Percentiles rank a stretch among this genome's conserved stretches.
Evolutionary conservation across 2,113 vertebrate genomes (phyloP).

Genomic region (Vidua chalybeata): DNA sequence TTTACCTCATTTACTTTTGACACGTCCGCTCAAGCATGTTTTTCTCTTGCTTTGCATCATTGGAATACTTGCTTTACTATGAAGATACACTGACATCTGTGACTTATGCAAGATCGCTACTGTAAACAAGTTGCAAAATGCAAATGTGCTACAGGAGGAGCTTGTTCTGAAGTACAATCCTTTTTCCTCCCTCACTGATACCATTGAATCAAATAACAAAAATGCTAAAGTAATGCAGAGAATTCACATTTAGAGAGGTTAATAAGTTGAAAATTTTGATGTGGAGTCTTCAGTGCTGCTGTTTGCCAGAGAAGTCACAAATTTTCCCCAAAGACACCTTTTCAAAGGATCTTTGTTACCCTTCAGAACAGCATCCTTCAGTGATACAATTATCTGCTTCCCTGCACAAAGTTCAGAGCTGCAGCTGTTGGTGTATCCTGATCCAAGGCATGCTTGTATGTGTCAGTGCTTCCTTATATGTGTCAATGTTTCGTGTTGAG

Average conservation of each 20-base stretch:
- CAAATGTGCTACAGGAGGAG: not conserved
- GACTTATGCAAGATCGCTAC: not conserved
- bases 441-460: not conserved
- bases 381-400: not conserved
- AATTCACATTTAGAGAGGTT: not conserved
- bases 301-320: not conserved
- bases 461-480: not conserved
- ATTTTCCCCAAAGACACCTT: not conserved
- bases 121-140: conserved; percentile 29
- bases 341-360: not conserved
- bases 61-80: not conserved
- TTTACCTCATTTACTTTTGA: not conserved
- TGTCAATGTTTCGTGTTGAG: not conserved
- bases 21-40: not conserved
- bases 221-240: not conserved
- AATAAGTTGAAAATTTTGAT: not conserved
- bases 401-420: not conserved
- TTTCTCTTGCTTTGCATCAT: not conserved
- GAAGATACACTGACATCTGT: not conserved
- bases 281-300: not conserved
- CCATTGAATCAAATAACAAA: not conserved
- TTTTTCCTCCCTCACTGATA: accelerated
- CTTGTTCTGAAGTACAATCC: not conserved
- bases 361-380: not conserved
- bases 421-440: not conserved